phyloP scores from a whole-genome alignment of 2,888 invertebrate species.

The Troides aeacus region DNA sequence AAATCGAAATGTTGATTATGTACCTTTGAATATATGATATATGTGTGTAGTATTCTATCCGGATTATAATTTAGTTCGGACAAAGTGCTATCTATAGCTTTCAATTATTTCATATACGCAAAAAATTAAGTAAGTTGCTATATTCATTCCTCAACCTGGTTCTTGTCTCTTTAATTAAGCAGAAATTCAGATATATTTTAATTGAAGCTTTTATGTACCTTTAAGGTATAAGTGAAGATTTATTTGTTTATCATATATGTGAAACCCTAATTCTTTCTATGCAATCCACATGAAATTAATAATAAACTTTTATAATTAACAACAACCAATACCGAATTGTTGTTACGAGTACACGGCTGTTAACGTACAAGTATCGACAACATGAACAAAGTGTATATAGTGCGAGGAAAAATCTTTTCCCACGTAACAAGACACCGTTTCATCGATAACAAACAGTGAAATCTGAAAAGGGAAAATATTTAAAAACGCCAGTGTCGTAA shows the following conservation, averaged over 20 bases:
- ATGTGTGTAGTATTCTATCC: too few relatives aligned
- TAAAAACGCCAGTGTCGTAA: constrained; percentile 19
- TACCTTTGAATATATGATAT: too few relatives aligned
- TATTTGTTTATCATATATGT: too few relatives aligned
- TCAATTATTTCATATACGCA: too few relatives aligned
- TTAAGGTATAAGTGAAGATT: too few relatives aligned
- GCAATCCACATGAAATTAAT: background rate
- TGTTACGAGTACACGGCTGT: constrained; percentile 1
- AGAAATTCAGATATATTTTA: too few relatives aligned
- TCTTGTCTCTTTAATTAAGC: too few relatives aligned
- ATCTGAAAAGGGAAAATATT: constrained; percentile 35
- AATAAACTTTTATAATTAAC: background rate
- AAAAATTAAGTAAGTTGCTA: too few relatives aligned
- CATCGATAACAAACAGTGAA: constrained; percentile 34
- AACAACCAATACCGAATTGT: background rate
- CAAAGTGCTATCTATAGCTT: background rate
- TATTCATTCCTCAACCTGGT: too few relatives aligned
- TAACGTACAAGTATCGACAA: constrained; percentile 10
- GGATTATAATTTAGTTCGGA: background rate
- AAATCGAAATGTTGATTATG: too few relatives aligned
- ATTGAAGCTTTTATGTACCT: too few relatives aligned
- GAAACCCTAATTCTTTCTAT: background rate
- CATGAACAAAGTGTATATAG: constrained; percentile 12
- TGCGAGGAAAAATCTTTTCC: constrained; percentile 27
- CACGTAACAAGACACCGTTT: constrained; percentile 32